phyloP scores from a whole-genome alignment of 1,140 invertebrate genomes.

The Plodia interpunctella region DNA sequence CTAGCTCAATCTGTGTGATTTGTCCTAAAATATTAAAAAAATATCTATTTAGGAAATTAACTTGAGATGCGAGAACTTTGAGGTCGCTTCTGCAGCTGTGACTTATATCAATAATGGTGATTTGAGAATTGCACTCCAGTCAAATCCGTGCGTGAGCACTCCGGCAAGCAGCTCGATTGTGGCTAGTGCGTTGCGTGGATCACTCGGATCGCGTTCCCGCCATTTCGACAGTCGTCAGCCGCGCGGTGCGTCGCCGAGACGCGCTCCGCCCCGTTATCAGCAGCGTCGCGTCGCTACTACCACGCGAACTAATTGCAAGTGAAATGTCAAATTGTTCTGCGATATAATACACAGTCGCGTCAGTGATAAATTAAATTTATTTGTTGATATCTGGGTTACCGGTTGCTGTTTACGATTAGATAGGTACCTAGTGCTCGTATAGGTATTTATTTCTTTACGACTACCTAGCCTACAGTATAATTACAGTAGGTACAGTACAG shows the following conservation, averaged over 20 bases:
- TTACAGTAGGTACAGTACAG: too few relatives aligned
- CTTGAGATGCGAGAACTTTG: too few relatives aligned
- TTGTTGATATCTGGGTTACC: slow-evolving; percentile 25
- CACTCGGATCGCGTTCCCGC: background rate
- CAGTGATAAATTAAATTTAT: slow-evolving; percentile 48
- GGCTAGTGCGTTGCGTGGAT: background rate
- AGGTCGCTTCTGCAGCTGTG: too few relatives aligned
- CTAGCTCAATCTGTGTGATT: too few relatives aligned
- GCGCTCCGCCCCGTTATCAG: slow-evolving; percentile 3
- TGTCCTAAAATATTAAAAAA: too few relatives aligned
- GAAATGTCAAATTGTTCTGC: slow-evolving; percentile 25
- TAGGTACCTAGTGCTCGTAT: slow-evolving; percentile 29
- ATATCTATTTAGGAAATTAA: too few relatives aligned
- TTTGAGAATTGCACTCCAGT: too few relatives aligned
- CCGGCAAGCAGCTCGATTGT: too few relatives aligned
- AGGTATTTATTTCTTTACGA: background rate
- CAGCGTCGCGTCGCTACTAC: background rate
- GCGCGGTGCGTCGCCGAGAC: slow-evolving; percentile 25
- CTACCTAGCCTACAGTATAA: too few relatives aligned
- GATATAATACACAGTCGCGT: slow-evolving; percentile 37
- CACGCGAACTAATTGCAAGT: slow-evolving; percentile 18
- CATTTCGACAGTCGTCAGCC: slow-evolving; percentile 38
- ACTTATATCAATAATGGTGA: too few relatives aligned
- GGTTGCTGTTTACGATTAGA: slow-evolving; percentile 28
- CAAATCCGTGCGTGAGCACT: too few relatives aligned